phyloP scores from a whole-genome alignment of 2,113 vertebrate species.

The Puffinus mauretanicus region DNA sequence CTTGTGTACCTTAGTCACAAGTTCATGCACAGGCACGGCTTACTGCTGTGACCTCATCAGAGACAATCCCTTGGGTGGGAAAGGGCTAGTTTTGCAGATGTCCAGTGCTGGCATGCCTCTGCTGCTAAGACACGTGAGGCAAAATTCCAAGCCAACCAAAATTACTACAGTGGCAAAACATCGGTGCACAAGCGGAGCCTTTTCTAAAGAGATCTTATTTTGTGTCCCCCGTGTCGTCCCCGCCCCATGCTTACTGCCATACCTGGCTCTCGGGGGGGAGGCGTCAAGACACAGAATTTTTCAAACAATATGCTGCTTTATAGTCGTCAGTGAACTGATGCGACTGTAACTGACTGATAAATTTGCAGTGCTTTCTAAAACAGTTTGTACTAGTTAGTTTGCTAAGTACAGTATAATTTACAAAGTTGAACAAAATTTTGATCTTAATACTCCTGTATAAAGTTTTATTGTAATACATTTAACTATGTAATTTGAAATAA shows the following conservation, averaged over 20 bases:
- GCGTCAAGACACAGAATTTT: not conserved
- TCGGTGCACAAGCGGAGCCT: not conserved
- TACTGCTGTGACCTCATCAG: rapidly evolving
- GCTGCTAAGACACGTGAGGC: no score
- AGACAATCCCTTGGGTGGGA: not conserved
- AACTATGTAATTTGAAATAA: not conserved
- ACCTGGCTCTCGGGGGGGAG: not conserved
- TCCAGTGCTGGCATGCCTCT: not conserved
- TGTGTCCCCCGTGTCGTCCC: not conserved
- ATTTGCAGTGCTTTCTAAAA: not conserved
- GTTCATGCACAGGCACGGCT: no score
- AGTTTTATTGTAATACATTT: not conserved
- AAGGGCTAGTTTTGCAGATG: not conserved
- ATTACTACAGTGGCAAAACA: not conserved
- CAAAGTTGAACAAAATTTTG: not conserved
- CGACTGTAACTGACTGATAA: no score
- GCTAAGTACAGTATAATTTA: not conserved
- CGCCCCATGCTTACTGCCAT: no score
- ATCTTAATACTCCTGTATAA: not conserved
- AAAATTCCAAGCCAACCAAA: not conserved
- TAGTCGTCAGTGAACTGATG: no score
- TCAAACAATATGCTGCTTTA: no score
- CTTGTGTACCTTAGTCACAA: not conserved
- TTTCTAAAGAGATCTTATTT: no score
- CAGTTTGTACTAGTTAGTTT: not conserved